Evolutionary conservation across 2,797 vertebrate genomes (phyloP).

Genomic region (Syndactyla subalaris): DNA sequence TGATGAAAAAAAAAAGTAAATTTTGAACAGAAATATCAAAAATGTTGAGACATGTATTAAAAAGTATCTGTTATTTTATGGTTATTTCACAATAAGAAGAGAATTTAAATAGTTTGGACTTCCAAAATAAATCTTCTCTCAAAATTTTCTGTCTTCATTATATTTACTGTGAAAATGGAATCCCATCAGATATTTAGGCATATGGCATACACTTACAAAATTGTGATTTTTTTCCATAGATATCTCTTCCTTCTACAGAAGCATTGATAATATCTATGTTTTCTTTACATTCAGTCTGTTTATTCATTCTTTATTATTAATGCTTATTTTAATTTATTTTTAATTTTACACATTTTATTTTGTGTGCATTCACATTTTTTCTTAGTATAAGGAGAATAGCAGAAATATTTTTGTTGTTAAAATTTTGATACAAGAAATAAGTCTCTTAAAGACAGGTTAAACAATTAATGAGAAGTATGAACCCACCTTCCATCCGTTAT

Average conservation of each 20-base stretch:
- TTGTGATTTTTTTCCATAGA: background rate
- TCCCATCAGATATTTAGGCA: background rate
- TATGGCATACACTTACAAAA: background rate
- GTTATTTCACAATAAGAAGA: background rate
- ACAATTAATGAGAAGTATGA: background rate
- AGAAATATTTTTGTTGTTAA: background rate
- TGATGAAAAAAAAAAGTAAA: background rate
- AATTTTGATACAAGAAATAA: background rate
- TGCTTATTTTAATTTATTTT: background rate
- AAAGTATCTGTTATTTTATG: background rate
- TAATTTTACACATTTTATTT: background rate
- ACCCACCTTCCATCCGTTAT: background rate
- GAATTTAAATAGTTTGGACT: background rate
- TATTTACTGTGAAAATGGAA: background rate
- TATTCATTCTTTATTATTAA: background rate
- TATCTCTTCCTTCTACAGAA: background rate
- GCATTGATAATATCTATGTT: background rate
- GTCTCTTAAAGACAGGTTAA: background rate
- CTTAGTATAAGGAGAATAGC: background rate
- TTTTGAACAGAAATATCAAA: background rate
- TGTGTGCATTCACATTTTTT: background rate
- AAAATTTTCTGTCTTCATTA: background rate
- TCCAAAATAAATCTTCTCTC: background rate
- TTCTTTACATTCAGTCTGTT: background rate
- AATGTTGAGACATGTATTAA: background rate